phyloP scores from a whole-genome alignment of 2,888 invertebrate genomes.

The Drosophila ustulata region DNA sequence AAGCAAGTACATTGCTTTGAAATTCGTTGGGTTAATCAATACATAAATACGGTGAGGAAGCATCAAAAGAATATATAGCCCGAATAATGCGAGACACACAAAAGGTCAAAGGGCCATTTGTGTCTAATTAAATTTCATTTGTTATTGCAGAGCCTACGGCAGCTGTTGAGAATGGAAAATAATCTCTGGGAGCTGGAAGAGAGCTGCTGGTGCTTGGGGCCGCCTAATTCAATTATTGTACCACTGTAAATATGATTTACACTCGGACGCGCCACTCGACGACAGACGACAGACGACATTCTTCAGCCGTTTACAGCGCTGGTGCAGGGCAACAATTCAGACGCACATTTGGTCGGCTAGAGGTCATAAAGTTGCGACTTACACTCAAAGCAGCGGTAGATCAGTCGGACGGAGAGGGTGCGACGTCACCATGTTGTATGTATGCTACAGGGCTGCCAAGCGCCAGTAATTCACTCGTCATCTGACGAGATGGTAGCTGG shows the following conservation, averaged over 20 bases:
- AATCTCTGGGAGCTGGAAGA: slow-evolving; percentile 9
- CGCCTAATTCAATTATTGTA: slow-evolving; percentile 78
- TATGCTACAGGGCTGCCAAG: neutral
- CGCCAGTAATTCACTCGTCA: slow-evolving; percentile 10
- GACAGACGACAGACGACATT: slow-evolving; percentile 32
- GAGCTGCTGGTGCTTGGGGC: slow-evolving; percentile 26
- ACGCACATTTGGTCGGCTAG: slow-evolving; percentile 67
- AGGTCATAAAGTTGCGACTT: slow-evolving; percentile 75
- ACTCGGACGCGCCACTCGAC: slow-evolving; percentile 42
- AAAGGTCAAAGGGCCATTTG: slow-evolving; percentile 57
- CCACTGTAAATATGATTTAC: slow-evolving; percentile 81
- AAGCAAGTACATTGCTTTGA: neutral
- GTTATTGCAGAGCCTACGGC: slow-evolving; percentile 19
- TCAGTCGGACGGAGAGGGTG: slow-evolving; percentile 15
- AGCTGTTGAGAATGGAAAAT: slow-evolving; percentile 23
- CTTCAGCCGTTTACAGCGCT: slow-evolving; percentile 32
- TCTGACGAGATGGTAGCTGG: neutral
- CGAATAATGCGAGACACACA: slow-evolving; percentile 22
- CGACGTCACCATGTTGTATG: slow-evolving; percentile 7
- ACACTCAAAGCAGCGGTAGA: slow-evolving; percentile 30
- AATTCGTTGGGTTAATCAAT: neutral
- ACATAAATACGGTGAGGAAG: neutral
- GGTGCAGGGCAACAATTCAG: slow-evolving; percentile 49
- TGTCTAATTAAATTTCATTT: slow-evolving; percentile 66
- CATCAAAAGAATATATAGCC: neutral